A percentile compares a stretch with the other conserved stretches of the same genome.
phyloP scores from a whole-genome alignment of 1,140 invertebrate species.

The Grapholita molesta region DNA sequence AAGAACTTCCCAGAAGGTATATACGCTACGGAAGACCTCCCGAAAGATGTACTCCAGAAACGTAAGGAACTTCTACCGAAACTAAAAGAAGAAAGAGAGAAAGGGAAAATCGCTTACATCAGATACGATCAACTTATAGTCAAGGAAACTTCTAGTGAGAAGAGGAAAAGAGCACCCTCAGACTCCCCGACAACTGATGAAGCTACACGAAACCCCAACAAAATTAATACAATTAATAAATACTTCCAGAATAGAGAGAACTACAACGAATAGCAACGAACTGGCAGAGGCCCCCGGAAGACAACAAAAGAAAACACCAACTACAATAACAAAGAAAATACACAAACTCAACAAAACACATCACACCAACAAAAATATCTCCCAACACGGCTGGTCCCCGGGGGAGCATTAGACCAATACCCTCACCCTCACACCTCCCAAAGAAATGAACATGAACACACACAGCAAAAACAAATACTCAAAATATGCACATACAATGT shows the following conservation, averaged over 20 bases:
- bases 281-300: not conserved
- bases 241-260: not conserved
- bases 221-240: not conserved
- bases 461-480: not conserved
- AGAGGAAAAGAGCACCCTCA: not conserved
- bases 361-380: too few species aligned
- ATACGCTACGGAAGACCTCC: too few species aligned
- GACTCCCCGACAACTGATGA: not conserved
- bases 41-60: not conserved
- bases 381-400: too few species aligned
- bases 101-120: not conserved
- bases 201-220: not conserved
- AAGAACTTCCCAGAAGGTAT: too few species aligned
- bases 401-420: too few species aligned
- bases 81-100: not conserved
- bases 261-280: not conserved
- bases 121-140: not conserved
- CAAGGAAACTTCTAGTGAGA: not conserved
- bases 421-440: too few species aligned
- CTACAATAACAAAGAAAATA: too few species aligned
- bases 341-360: too few species aligned
- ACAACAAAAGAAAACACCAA: not conserved
- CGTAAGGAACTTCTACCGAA: not conserved
- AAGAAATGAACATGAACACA: not conserved
- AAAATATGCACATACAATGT: not conserved